A percentile compares a stretch with the other conserved stretches of the same genome.
Evolutionary conservation across 1,140 invertebrate genomes (phyloP).

Genomic region (Leptonema lineaticorne): DNA sequence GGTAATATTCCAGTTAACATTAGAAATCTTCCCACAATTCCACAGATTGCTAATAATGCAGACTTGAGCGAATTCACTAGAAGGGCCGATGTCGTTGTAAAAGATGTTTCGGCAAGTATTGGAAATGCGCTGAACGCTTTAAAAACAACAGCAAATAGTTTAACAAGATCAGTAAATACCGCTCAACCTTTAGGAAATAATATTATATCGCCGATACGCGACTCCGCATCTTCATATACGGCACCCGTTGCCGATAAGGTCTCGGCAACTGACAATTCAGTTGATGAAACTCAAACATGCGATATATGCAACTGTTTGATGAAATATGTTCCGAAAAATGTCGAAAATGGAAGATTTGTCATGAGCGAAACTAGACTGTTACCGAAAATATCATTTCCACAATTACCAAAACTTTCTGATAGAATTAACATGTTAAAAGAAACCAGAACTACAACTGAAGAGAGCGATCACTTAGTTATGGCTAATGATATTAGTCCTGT

Average conservation of each 20-base stretch:
- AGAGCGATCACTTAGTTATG: not conserved
- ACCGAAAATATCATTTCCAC: too few relatives aligned
- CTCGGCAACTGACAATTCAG: not conserved
- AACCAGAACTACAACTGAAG: not conserved
- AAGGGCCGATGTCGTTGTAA: not conserved
- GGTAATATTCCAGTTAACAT: too few relatives aligned
- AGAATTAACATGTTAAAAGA: not conserved
- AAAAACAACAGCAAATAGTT: not conserved
- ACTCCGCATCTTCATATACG: not conserved
- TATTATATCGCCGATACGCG: not conserved
- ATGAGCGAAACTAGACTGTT: not conserved
- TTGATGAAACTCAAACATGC: slow-evolving; percentile 9
- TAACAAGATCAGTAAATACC: not conserved
- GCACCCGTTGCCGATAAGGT: too few relatives aligned
- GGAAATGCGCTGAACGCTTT: not conserved
- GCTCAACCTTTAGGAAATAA: not conserved
- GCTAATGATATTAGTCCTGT: not conserved
- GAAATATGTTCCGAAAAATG: slow-evolving; percentile 26
- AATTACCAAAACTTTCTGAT: not conserved
- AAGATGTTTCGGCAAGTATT: not conserved
- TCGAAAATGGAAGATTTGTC: slow-evolving; percentile 19
- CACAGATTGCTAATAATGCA: not conserved
- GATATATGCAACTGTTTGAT: slow-evolving; percentile 37
- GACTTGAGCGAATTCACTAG: not conserved
- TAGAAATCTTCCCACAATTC: not conserved